phyloP scores from a whole-genome alignment of 23 tunicate genomes.

The Aplidium turbinatum region DNA sequence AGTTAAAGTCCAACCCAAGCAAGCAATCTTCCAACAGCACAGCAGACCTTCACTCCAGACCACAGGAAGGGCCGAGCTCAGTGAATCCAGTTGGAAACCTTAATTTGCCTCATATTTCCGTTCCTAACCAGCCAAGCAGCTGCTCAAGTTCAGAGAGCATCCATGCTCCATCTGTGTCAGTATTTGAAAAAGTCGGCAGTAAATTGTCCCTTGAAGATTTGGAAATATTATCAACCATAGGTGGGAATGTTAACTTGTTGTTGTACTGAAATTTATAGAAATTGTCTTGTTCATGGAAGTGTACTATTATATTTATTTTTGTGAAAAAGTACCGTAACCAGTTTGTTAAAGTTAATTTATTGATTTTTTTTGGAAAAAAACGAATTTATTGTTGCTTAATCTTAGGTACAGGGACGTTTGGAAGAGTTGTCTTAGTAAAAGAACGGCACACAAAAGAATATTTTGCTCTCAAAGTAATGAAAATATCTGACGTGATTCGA shows the following conservation, averaged over 20 bases:
- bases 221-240: slow-evolving; percentile 51
- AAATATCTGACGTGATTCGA: slow-evolving; percentile 51
- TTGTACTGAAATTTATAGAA: not conserved
- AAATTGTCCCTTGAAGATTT: slow-evolving; percentile 24
- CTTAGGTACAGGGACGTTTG: slow-evolving; percentile 87
- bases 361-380: too few relatives aligned
- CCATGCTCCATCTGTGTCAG: not conserved
- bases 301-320: too few relatives aligned
- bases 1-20: too few relatives aligned
- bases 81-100: slow-evolving; percentile 41
- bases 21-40: too few relatives aligned
- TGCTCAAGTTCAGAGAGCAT: not conserved
- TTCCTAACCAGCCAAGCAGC: not conserved
- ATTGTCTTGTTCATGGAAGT: not conserved
- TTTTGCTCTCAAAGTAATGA: slow-evolving; percentile 83
- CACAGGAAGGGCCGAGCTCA: too few relatives aligned
- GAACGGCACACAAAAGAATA: slow-evolving; percentile 55
- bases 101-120: slow-evolving; percentile 42
- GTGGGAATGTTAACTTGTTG: slow-evolving; percentile 14
- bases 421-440: slow-evolving; percentile 69
- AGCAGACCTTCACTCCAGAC: too few relatives aligned
- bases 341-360: too few relatives aligned
- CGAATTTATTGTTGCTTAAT: too few relatives aligned
- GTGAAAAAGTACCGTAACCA: too few relatives aligned
- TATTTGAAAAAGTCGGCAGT: slow-evolving; percentile 26